These are phyloP conservation scores for Spea multiplicata DNA, from an alignment of 2,113 vertebrate genomes.

Conservation along the genomic window DNA sequence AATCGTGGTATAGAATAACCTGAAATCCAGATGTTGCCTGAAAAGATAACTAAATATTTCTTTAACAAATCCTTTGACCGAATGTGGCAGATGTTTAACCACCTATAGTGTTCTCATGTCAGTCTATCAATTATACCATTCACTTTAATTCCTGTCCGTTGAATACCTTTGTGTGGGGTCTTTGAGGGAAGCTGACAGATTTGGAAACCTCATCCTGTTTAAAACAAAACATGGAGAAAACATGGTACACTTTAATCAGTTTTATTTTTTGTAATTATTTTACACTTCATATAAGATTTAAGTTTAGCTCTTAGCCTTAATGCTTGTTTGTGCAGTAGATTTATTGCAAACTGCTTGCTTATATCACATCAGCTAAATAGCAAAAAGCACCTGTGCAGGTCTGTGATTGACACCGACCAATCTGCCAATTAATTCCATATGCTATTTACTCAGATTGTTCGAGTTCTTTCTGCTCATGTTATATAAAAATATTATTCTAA, in stretches of 20 bases:
- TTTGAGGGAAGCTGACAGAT: neutral
- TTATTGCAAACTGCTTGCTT: neutral
- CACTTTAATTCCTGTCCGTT: neutral
- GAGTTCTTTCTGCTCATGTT: too few species aligned
- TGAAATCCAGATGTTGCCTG: too few species aligned
- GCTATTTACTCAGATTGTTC: too few species aligned
- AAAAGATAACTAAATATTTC: neutral
- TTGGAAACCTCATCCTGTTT: neutral
- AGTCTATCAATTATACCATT: too few species aligned
- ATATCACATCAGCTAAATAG: neutral
- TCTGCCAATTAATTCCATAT: too few species aligned
- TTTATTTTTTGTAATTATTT: neutral
- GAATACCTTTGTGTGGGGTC: neutral
- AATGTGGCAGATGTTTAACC: neutral
- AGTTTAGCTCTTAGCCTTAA: neutral
- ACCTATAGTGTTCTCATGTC: too few species aligned
- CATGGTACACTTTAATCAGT: neutral
- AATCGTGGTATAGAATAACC: too few species aligned
- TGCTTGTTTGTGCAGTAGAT: neutral
- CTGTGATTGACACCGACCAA: neutral
- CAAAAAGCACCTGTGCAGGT: slow-evolving; percentile 12
- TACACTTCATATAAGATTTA: neutral
- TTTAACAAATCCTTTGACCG: neutral
- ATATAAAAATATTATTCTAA: too few species aligned
- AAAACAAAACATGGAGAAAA: neutral